Evolutionary conservation across 1,140 invertebrate genomes (phyloP), one percentile per base, ranked within the genome.

Genomic region (Sinella curviseta): DNA sequence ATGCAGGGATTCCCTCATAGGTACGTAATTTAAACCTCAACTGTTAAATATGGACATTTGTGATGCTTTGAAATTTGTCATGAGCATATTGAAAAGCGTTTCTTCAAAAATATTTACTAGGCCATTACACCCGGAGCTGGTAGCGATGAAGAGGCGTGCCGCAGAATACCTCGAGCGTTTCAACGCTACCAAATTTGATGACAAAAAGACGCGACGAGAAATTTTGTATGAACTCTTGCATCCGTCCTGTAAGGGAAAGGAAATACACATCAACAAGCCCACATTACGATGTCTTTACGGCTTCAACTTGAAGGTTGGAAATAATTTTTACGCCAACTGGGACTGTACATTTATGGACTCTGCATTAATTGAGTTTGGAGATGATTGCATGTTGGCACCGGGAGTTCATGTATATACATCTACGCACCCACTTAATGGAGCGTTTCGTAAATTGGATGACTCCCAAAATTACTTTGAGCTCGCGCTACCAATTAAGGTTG

Each of bases 251-350:
- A 54, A 0, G 24, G 60, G 74, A 17, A 39, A 74, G 0, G 70
- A 79, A 3, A 74, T 80, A 34, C 76, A 75, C 36, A 36, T 80
- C 24, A n/a, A n/a, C n/a, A 80, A 81, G 39, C 77, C 82, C 0
- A 48, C 35, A 14, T 83, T 83, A 31, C 39, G 77, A 14, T 57
- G 24, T 28, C 80, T 80, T 34, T 83, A 83, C 35, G 82, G 82
- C 0, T 73, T 17, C 36, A 81, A 81, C 74, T 78, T 83, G n/a
- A 81, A 26, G 0, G 20, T 77, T n/a, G 85, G 82, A 1, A 79
- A 85, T 4, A 82, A 82, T 48, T 76, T 78, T 4, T 84, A 77
- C 33, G 70, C 81, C 36, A 85, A 85, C 74, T 83, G 81, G 54
- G 80, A 84, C 48, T 85, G 83, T 57, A 55, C 77, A 16, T 76